Evolutionary conservation across 2,797 vertebrate species (phyloP), one percentile per base, ranked within the genome.

Genomic region (Premnoplex brunnescens): DNA sequence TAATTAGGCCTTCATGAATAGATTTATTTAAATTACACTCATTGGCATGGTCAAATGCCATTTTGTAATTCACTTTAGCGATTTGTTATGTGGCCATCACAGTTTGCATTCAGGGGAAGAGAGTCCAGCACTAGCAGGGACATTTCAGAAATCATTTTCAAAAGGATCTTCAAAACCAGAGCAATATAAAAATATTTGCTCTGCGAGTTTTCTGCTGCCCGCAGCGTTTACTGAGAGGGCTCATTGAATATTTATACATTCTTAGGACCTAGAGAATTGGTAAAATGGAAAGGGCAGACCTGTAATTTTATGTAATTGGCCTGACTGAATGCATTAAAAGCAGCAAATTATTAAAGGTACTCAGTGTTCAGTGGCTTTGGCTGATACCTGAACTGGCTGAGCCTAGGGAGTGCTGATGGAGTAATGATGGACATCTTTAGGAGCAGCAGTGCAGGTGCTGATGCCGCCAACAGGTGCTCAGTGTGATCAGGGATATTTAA

Each of bases 261-360:
- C 67, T 88, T 76, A 76, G 67, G 34, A 95, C 24, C 14, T 80
- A 81, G 93, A 91, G 92, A 92, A 84, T 34, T 62, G 64, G 32
- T 62, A 60, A 91, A 92, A 94, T 54, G 76, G 90, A 95, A 91
- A 75, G 81, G 80, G 48, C 74, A 89, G 86, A 68, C 59, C 58
- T 88, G 59, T 96, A 91, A 97, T 96, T 96, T 96, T 88, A 72
- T 90, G 85, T 96, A 97, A 96, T 97, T 95, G 88, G 75, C 80
- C 77, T 89, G 91, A 89, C 76, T 92, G 92, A 90, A 85, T 72
- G 54, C 88, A 82, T 95, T 91, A 94, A 90, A 88, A 89, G 76
- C 84, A 86, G 58, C 52, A 82, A 52, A 58, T 92, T 68, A 71
- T 95, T 88, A 44, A 91, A 88, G 60, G 93, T 85, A 76, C 92